Conservation (phyloP, 2,797 vertebrate genomes). For the Scolopax bukidnonensis region DNA sequence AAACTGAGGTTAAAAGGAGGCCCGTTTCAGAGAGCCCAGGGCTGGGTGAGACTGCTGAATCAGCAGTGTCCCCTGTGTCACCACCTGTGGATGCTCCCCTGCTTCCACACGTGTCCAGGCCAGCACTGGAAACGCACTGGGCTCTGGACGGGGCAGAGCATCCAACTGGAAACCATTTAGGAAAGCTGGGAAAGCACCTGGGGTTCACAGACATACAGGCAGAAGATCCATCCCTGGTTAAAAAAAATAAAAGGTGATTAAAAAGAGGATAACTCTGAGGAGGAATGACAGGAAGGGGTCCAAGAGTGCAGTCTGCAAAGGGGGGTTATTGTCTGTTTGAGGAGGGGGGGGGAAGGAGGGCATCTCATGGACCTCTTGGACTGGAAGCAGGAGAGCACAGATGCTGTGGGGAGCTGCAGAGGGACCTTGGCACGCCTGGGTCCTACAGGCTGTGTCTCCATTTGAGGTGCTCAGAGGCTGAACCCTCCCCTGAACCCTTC, state of each 20-base stretch:
- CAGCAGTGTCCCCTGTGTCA: neutral
- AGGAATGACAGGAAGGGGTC: neutral
- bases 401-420: neutral
- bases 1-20: neutral
- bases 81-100: neutral
- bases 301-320: neutral
- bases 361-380: neutral
- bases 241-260: neutral
- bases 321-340: fast-evolving
- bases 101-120: neutral
- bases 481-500: neutral
- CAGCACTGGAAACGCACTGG: neutral
- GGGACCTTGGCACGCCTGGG: fast-evolving
- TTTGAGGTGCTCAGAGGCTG: neutral
- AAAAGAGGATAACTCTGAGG: neutral
- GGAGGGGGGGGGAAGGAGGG: neutral
- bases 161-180: neutral
- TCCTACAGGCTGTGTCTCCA: neutral
- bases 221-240: neutral
- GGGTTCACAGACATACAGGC: too few species aligned
- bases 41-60: neutral
- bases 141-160: neutral
- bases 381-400: neutral
- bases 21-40: neutral
- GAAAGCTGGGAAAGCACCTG: neutral